A percentile compares a stretch with the other conserved stretches of the same genome.
Evolutionary conservation across 2,113 vertebrate species (phyloP).

Genomic region (Sciurus niger): DNA sequence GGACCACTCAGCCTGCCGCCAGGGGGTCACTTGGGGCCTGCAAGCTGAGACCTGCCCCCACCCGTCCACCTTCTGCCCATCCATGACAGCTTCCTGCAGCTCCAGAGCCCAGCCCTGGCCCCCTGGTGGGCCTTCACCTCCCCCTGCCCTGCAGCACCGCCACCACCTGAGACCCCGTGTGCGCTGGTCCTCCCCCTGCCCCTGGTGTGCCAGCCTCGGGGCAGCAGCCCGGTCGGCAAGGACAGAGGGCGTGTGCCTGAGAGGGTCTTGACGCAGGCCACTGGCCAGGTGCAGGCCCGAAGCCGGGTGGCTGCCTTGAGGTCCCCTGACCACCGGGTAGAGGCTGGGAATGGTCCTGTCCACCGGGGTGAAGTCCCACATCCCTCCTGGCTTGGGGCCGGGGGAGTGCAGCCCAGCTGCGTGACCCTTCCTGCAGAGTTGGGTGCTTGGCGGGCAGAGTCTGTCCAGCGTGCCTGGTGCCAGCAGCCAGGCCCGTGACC

Average conservation of each 20-base stretch:
- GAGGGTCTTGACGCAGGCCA: no score
- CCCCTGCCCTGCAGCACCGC: fast-evolving
- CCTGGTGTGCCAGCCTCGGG: not conserved
- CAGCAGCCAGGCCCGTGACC: not conserved
- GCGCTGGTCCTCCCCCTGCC: fast-evolving
- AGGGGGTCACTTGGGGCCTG: conserved; percentile 44
- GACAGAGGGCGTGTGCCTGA: no score
- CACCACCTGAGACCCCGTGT: not conserved
- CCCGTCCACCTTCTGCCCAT: not conserved
- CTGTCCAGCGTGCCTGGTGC: not conserved
- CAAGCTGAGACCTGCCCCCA: not conserved
- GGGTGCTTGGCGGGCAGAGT: not conserved
- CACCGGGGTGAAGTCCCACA: fast-evolving
- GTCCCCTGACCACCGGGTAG: not conserved
- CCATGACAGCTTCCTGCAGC: no score
- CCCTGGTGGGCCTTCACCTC: fast-evolving
- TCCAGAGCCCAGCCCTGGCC: not conserved
- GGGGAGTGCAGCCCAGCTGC: no score
- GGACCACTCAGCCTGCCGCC: conserved; percentile 57
- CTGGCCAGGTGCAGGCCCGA: not conserved
- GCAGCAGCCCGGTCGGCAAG: not conserved
- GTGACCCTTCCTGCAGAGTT: not conserved
- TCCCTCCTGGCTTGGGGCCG: not conserved
- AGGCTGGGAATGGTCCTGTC: fast-evolving
- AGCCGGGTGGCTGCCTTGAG: not conserved